Conservation (phyloP, 2,888 invertebrate genomes). For the Eupithecia exiguata region DNA sequence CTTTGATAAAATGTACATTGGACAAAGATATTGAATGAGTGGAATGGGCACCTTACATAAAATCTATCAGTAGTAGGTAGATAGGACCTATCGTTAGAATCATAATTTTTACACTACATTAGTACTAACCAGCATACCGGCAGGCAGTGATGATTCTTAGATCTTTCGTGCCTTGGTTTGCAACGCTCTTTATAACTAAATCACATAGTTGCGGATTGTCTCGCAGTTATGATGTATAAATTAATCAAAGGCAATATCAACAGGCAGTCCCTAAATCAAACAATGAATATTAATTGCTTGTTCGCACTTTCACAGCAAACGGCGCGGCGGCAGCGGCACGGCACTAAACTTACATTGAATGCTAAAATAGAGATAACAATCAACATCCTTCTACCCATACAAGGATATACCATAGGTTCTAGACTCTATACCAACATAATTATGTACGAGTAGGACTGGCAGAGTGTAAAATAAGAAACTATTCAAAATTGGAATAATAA, state of each 20-base stretch:
- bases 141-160: background rate
- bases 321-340: background rate
- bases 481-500: background rate
- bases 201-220: constrained; percentile 11
- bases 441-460: background rate
- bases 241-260: constrained; percentile 48
- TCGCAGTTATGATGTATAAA: constrained; percentile 36
- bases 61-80: no score
- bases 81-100: no score
- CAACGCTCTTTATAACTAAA: background rate
- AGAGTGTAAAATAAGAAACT: background rate
- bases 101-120: no score
- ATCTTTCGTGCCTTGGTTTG: background rate
- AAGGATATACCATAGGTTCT: constrained; percentile 10
- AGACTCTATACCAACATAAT: background rate
- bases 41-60: no score
- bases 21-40: no score
- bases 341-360: constrained; percentile 52
- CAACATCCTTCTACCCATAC: constrained; percentile 36
- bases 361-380: constrained; percentile 61
- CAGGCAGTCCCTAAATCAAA: constrained; percentile 47
- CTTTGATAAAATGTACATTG: no score
- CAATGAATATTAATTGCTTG: constrained; percentile 57
- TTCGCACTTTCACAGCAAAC: constrained; percentile 53
- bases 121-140: no score